Conservation (phyloP, 2,888 invertebrate species). For the Lepidocyrtoides sp. region DNA sequence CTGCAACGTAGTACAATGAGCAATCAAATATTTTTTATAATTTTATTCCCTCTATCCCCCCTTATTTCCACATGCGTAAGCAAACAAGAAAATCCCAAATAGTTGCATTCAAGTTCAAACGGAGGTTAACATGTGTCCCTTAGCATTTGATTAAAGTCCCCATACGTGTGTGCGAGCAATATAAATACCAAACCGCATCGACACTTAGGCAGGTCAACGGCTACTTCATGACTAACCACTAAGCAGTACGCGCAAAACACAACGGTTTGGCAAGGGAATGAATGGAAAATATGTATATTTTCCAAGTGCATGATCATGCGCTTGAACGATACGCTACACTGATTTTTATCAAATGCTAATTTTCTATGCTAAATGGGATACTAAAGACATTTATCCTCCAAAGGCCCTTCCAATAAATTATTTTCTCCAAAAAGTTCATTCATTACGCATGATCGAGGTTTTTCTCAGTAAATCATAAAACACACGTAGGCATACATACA, state of each 20-base stretch:
- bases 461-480: too few relatives aligned
- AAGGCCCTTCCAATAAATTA: neutral
- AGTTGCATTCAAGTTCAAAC: slow-evolving; percentile 28
- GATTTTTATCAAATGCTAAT: neutral
- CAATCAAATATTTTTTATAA: too few relatives aligned
- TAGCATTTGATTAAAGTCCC: neutral
- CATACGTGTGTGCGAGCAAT: neutral
- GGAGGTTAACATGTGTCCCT: neutral
- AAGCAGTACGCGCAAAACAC: neutral
- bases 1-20: too few relatives aligned
- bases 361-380: too few relatives aligned
- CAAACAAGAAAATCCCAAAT: neutral
- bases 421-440: slow-evolving; percentile 1
- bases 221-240: slow-evolving; percentile 52
- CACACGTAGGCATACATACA: too few relatives aligned
- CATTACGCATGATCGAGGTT: neutral
- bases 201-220: slow-evolving; percentile 54
- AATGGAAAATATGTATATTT: too few relatives aligned
- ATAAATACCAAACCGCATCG: neutral
- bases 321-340: neutral
- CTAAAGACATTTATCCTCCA: neutral
- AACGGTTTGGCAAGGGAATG: neutral
- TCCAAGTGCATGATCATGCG: neutral
- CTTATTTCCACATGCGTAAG: too few relatives aligned
- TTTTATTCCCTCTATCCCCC: too few relatives aligned